These are phyloP conservation scores for Cordilura impudica DNA, from an alignment of 2,888 invertebrate genomes.

Conservation along the genomic window DNA sequence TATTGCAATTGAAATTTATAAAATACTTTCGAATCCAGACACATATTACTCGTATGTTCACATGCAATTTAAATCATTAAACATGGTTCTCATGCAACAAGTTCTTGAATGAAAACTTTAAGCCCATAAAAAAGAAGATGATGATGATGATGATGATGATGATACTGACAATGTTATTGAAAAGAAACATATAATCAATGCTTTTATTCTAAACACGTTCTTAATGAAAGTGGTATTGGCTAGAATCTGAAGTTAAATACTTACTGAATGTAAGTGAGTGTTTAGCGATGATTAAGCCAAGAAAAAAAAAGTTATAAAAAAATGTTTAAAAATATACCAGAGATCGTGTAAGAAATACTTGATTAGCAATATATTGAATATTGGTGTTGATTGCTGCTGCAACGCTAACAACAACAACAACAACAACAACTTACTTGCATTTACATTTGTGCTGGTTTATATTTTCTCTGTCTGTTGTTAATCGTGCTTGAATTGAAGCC, in stretches of 20 bases:
- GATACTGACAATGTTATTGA: conserved; percentile 17
- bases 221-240: conserved; percentile 62
- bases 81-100: neutral
- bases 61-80: neutral
- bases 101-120: neutral
- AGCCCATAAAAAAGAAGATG: no score
- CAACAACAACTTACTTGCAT: conserved; percentile 10
- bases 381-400: neutral
- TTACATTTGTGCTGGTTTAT: conserved; percentile 54
- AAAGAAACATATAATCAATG: conserved; percentile 34
- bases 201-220: conserved; percentile 60
- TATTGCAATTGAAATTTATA: neutral
- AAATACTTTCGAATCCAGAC: neutral
- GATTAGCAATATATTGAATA: neutral
- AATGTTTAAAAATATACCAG: neutral
- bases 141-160: neutral
- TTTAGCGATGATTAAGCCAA: neutral
- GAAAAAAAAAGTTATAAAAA: neutral
- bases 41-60: no score
- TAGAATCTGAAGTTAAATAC: conserved; percentile 33
- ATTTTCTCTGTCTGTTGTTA: neutral
- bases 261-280: conserved; percentile 8
- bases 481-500: neutral
- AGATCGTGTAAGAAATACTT: neutral
- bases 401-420: no score